Evolutionary conservation across 2,888 invertebrate genomes (phyloP), one percentile per base, ranked within the genome.

Genomic region (Oscheius onirici): DNA sequence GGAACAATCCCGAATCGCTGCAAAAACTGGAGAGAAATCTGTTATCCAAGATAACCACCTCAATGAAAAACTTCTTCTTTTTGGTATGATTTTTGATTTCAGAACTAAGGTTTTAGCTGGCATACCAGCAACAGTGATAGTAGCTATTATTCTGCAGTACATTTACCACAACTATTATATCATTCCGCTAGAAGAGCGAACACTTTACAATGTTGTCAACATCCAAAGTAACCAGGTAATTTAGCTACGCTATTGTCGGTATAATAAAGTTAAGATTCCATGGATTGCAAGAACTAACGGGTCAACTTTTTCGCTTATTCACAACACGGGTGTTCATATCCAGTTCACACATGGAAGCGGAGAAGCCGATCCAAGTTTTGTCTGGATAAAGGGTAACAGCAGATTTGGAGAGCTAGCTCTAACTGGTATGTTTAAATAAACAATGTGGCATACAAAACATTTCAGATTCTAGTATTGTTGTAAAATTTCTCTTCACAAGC

Each of bases 161-260:
- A 22, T 66, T 13, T 66, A 66, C 22, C 52, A 66, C 66, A 52
- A 66, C 40, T 52, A 20, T 24, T 54, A 66, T 34, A 22, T 66
- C 8, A 28, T 66, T 6, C 66, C 66, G 6, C 15, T 66, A 17
- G 52, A 34, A 24, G 66, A 66, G 22, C 24, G 66, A 40, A 66
- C 66, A 0, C 40, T 66, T 3, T 22, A 51, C 8, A 51, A 51
- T 40, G 41, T 52, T 13, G 54, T 54, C 8, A 41, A 52, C 11
- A 22, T 66, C 11, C 52, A 66, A 20, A 34, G 8, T n/a, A 52
- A 54, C 20, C 52, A 54, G 26, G 66, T 66, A 20, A 2, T 46
- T 20, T 15, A n/a, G n/a, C 8, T 34, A 8, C 34, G 3, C 34
- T 34, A 6, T 46, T 20, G 8, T 17, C 46, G 13, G n/a, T 43